A percentile compares a stretch with the other conserved stretches of the same genome.
Conservation (phyloP, 2,797 vertebrate genomes). For the Aviceda cuculoides region DNA sequence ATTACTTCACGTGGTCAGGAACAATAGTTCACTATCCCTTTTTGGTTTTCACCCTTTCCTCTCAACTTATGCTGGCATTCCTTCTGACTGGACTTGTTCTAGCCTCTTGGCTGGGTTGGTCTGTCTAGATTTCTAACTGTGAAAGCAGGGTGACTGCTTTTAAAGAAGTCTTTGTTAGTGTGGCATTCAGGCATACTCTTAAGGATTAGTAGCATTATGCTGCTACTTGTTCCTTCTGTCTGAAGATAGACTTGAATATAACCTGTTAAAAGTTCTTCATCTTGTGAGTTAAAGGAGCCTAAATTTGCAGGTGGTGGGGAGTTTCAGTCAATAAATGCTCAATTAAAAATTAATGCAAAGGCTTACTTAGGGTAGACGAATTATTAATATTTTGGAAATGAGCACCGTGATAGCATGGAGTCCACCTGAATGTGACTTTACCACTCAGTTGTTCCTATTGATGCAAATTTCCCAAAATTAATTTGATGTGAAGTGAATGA, state of each 20-base stretch:
- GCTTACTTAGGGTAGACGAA: neutral
- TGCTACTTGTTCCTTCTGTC: neutral
- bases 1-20: accelerated
- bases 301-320: no score
- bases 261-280: neutral
- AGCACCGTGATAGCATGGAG: neutral
- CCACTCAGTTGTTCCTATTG: neutral
- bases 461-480: neutral
- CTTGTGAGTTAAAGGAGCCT: neutral
- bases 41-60: neutral
- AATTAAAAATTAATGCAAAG: neutral
- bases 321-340: neutral
- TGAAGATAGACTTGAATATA: neutral
- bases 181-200: neutral
- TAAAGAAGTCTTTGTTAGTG: neutral
- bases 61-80: neutral
- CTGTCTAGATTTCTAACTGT: neutral
- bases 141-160: neutral
- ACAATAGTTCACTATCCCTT: neutral
- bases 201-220: neutral
- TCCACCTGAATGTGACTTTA: neutral
- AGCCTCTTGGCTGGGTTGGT: neutral
- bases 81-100: neutral
- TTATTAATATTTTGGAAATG: neutral
- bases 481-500: neutral